Evolutionary conservation across 2,888 invertebrate genomes (phyloP).

Genomic region (Heliconius hortense): DNA sequence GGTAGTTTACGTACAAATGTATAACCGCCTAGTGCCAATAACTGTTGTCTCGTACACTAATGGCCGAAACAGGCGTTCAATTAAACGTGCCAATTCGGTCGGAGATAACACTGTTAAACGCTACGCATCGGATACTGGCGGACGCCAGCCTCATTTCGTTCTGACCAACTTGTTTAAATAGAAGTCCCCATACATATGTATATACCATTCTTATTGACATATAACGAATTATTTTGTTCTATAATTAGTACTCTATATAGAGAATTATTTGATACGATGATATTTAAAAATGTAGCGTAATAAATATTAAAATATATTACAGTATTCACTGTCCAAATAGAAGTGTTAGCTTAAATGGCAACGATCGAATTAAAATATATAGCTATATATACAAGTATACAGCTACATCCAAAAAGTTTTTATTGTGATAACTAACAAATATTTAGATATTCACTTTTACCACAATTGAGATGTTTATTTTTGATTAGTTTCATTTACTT

Average conservation of each 20-base stretch:
- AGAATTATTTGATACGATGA: neutral
- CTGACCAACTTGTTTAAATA: slow-evolving; percentile 45
- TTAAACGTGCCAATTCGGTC: slow-evolving; percentile 71
- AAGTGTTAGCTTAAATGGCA: neutral
- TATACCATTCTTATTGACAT: slow-evolving; percentile 15
- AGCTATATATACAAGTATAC: too few relatives aligned
- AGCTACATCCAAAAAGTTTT: neutral
- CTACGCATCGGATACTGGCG: slow-evolving; percentile 52
- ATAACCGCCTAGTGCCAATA: slow-evolving; percentile 60
- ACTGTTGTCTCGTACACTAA: slow-evolving; percentile 69
- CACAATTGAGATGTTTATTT: too few relatives aligned
- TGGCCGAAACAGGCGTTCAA: slow-evolving; percentile 73
- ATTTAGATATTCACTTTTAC: neutral
- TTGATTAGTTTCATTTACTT: too few relatives aligned
- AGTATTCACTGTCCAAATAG: neutral
- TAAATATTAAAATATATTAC: neutral
- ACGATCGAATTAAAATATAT: neutral
- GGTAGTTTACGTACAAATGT: slow-evolving; percentile 39
- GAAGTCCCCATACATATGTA: slow-evolving; percentile 29
- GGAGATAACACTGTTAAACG: slow-evolving; percentile 61
- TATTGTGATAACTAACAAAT: neutral
- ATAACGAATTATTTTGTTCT: neutral
- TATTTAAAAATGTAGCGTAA: neutral
- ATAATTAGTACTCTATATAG: neutral
- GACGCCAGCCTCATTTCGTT: slow-evolving; percentile 52